Conservation (phyloP, 1,140 invertebrate genomes). For the Caerostris darwini region DNA sequence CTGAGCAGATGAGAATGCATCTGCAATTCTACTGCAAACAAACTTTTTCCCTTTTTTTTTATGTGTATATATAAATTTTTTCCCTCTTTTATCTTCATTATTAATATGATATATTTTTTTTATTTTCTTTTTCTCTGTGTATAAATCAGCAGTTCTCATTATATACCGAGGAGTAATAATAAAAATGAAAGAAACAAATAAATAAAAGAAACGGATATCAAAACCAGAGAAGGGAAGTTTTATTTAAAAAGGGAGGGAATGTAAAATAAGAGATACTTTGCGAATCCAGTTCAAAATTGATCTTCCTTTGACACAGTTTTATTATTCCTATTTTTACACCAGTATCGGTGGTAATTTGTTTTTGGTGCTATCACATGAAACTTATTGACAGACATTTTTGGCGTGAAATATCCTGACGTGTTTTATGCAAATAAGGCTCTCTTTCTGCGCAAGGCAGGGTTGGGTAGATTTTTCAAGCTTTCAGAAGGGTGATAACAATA, state of each 20-base stretch:
- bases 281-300: slow-evolving; percentile 12
- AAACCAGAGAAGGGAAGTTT: not conserved
- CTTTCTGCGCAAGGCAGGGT: not conserved
- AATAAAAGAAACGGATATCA: not conserved
- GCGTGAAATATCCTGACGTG: slow-evolving; percentile 36
- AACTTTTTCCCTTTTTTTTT: slow-evolving; percentile 28
- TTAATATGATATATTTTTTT: not conserved
- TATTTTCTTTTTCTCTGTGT: not conserved
- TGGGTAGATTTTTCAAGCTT: slow-evolving; percentile 38
- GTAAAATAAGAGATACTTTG: not conserved
- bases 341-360: slow-evolving; percentile 60
- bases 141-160: slow-evolving; percentile 64
- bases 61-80: not conserved
- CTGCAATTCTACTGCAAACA: slow-evolving; percentile 46
- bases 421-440: slow-evolving; percentile 51
- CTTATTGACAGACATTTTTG: slow-evolving; percentile 64
- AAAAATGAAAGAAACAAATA: not conserved
- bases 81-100: not conserved
- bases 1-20: slow-evolving; percentile 56
- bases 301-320: slow-evolving; percentile 66
- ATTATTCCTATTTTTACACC: slow-evolving; percentile 57
- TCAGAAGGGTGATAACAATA: slow-evolving; percentile 49
- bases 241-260: slow-evolving; percentile 28
- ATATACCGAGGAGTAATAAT: slow-evolving; percentile 13
- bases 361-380: slow-evolving; percentile 48